Conservation (phyloP, 1,140 invertebrate species). For the Copidosoma floridanum region DNA sequence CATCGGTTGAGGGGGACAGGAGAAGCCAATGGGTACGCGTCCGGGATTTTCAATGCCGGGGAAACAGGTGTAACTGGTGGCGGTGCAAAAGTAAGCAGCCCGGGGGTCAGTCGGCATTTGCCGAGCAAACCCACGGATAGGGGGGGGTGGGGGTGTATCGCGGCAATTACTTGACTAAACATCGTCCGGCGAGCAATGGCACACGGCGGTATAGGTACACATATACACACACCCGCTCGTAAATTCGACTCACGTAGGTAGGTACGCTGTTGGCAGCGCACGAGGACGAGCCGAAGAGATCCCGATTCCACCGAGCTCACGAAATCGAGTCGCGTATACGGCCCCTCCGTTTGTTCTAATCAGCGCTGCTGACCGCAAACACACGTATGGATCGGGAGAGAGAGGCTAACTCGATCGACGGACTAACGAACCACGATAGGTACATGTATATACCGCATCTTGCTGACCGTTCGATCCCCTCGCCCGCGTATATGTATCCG, state of each 20-base stretch:
- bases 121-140: constrained; percentile 1
- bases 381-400: too few species aligned
- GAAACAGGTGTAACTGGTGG: too few species aligned
- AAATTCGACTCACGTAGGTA: constrained; percentile 39
- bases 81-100: constrained; percentile 7
- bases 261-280: constrained; percentile 26
- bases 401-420: constrained; percentile 52
- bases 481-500: too few species aligned
- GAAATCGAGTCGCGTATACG: constrained; percentile 54
- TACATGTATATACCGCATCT: background rate
- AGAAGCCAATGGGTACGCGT: too few species aligned
- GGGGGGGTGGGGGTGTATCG: too few species aligned
- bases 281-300: constrained; percentile 27
- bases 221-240: background rate
- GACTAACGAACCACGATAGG: constrained; percentile 49
- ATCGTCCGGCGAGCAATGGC: background rate
- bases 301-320: too few species aligned
- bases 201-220: background rate
- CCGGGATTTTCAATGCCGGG: too few species aligned
- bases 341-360: constrained; percentile 55
- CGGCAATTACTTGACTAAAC: constrained; percentile 5
- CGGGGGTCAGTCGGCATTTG: background rate
- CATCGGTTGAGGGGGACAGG: too few species aligned
- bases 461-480: too few species aligned
- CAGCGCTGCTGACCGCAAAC: constrained; percentile 51